Conservation (phyloP, 2,888 invertebrate species). For the Oscheius myriophilus region DNA sequence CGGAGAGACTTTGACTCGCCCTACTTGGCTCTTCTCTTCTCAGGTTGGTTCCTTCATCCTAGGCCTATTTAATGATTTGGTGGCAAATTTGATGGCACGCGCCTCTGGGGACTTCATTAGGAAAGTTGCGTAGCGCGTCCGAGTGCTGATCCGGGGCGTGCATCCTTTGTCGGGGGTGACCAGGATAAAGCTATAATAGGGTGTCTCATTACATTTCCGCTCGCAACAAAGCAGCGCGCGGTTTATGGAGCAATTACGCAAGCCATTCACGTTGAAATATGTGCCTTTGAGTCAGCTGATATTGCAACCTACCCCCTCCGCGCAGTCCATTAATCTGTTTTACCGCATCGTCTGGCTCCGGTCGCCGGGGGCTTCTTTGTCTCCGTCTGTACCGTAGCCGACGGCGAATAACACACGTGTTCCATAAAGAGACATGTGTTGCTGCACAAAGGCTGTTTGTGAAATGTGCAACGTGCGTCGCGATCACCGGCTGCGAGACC, state of each 20-base stretch:
- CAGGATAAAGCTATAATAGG: constrained; percentile 21
- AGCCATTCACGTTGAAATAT: constrained; percentile 25
- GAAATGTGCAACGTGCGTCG: constrained; percentile 17
- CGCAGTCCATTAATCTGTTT: constrained; percentile 23
- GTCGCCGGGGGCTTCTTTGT: constrained; percentile 13
- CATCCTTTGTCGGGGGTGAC: constrained; percentile 5
- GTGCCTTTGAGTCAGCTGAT: constrained; percentile 27
- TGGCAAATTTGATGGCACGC: constrained; percentile 16
- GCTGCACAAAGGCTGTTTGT: constrained; percentile 27
- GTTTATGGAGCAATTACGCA: constrained; percentile 24
- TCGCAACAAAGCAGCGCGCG: constrained; percentile 10
- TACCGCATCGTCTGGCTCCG: constrained; percentile 16
- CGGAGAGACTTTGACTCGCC: constrained; percentile 8
- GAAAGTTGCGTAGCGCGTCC: constrained; percentile 10
- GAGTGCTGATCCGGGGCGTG: constrained; percentile 1
- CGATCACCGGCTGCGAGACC: constrained; percentile 16
- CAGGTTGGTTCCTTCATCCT: constrained; percentile 13
- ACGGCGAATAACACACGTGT: constrained; percentile 1
- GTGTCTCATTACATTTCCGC: constrained; percentile 17
- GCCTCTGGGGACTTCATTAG: constrained; percentile 23
- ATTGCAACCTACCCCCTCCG: neutral
- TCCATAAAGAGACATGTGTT: constrained; percentile 23
- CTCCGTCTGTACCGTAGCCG: constrained; percentile 4
- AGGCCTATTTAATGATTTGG: constrained; percentile 12
- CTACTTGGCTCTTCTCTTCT: constrained; percentile 17